Evolutionary conservation across 2,113 vertebrate genomes (phyloP).

Genomic region (Nettapus auritus): DNA sequence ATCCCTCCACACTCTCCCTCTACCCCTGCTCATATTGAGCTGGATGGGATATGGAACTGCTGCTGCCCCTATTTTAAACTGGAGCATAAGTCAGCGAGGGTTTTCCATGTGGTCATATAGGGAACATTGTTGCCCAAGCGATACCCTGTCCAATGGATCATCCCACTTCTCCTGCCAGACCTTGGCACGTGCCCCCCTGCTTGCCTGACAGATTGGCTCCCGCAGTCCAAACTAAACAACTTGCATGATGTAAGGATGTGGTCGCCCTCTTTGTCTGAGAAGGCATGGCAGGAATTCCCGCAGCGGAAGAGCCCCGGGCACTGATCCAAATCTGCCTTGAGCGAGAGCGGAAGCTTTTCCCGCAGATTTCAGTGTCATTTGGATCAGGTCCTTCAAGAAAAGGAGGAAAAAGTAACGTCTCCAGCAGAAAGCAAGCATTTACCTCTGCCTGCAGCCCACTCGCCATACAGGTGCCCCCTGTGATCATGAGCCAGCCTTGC

Average conservation of each 20-base stretch:
- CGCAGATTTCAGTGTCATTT: rapidly evolving
- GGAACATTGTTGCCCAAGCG: rapidly evolving
- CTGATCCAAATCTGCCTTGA: background rate
- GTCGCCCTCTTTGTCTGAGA: background rate
- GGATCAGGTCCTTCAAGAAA: background rate
- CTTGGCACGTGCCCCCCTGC: background rate
- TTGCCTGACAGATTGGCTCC: background rate
- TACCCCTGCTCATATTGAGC: background rate
- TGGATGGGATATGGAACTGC: background rate
- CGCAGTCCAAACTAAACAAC: background rate
- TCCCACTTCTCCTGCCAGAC: background rate
- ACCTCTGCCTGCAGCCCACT: background rate
- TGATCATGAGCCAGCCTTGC: background rate
- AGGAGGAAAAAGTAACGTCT: background rate
- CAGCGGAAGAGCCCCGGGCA: background rate
- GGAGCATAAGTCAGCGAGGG: rapidly evolving
- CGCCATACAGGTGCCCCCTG: background rate
- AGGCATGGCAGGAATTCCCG: background rate
- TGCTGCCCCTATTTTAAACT: background rate
- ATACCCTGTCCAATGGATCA: background rate
- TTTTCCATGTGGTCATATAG: background rate
- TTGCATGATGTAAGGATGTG: background rate
- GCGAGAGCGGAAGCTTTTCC: background rate
- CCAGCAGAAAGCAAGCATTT: background rate
- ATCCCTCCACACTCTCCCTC: background rate